Conservation (phyloP, 2,797 vertebrate genomes). For the Sardinella longiceps region DNA sequence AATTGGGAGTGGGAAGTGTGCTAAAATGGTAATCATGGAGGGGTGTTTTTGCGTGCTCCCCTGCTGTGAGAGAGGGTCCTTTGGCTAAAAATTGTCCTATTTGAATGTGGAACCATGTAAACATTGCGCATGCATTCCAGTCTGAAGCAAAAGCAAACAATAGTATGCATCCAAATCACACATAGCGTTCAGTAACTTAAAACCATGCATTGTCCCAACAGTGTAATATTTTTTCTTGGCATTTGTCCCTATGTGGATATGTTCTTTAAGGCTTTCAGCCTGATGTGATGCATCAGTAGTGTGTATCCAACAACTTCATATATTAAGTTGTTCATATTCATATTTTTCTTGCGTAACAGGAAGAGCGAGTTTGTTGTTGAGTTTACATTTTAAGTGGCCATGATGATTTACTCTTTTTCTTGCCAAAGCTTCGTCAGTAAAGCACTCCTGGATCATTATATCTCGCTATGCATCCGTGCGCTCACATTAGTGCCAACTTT, state of each 20-base stretch:
- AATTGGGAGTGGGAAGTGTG: neutral
- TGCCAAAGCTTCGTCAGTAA: neutral
- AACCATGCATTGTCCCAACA: neutral
- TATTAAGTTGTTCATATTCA: no score
- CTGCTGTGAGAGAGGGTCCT: neutral
- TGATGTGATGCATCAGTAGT: neutral
- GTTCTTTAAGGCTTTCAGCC: neutral
- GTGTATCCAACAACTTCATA: no score
- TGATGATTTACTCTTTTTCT: neutral
- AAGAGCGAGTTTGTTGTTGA: neutral
- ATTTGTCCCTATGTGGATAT: neutral
- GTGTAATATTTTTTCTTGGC: neutral
- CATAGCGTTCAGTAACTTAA: neutral
- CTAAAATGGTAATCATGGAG: neutral
- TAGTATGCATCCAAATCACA: neutral
- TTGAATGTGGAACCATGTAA: conserved; percentile 1
- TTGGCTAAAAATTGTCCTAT: conserved; percentile 7
- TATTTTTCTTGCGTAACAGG: neutral
- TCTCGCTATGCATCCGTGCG: no score
- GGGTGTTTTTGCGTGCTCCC: neutral
- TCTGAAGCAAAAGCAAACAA: conserved; percentile 8
- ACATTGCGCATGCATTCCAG: conserved; percentile 1
- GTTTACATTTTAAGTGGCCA: neutral
- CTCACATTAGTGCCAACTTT: neutral
- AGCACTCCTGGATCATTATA: neutral